Percentiles rank a stretch among this genome's conserved stretches.
Conservation (phyloP, 1,140 invertebrate genomes). For the Mycetomoellerius zeteki region DNA sequence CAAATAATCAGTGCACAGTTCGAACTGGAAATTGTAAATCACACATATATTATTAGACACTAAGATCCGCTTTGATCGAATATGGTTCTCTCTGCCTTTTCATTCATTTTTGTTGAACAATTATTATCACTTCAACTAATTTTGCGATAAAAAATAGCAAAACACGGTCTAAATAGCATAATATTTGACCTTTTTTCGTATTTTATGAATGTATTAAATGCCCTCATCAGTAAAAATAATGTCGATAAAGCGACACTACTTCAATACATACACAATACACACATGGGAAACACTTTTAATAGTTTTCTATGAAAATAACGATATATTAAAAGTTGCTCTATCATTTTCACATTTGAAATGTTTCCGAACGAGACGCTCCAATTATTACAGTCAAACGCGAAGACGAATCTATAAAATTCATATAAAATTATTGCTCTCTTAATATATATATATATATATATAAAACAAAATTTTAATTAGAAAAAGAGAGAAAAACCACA, state of each 20-base stretch:
- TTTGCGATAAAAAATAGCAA: neutral
- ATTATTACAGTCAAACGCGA: slow-evolving; percentile 39
- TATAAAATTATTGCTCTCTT: slow-evolving; percentile 15
- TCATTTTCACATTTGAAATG: slow-evolving; percentile 1
- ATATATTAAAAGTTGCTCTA: neutral
- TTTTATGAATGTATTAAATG: neutral
- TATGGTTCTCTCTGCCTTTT: too few species aligned
- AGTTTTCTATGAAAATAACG: neutral
- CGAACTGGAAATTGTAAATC: too few species aligned
- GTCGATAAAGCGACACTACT: neutral
- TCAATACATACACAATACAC: neutral
- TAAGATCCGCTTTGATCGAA: too few species aligned
- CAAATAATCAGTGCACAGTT: too few species aligned
- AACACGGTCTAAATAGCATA: neutral
- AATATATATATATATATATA: too few species aligned
- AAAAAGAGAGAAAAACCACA: neutral
- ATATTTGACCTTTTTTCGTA: too few species aligned
- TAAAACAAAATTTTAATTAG: neutral
- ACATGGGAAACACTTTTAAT: neutral
- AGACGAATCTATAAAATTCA: slow-evolving; percentile 37
- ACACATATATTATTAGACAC: too few species aligned
- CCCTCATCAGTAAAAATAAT: neutral
- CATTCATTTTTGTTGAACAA: too few species aligned
- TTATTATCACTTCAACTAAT: neutral
- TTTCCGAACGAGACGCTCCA: neutral